Base-by-base conservation (phyloP, 2,113 vertebrate genomes). In the Morone saxatilis region DNA sequence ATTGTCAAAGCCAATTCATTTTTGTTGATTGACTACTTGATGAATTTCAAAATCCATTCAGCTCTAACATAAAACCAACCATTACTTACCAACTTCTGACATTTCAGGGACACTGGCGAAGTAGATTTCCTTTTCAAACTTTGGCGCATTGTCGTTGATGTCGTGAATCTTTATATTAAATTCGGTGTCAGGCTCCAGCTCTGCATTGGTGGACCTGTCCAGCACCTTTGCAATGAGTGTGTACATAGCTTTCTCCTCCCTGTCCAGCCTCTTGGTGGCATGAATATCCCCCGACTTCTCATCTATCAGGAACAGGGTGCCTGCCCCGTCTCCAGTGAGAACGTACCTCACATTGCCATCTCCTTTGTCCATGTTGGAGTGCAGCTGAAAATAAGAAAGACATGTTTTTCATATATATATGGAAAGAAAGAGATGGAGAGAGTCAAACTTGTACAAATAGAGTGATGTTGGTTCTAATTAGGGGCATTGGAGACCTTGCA, bases 151-250 rank as follows among this genome's bases (percentile, higher is more conserved):
- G 93, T 99, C 98, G 80, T 99, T 99, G 90, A 99, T 99, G 91
- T 99, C 98, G 1, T 99, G 98, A 67, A 99, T 99, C 93, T 99
- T 99, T 90, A 99, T 99, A 83, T 99, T 97, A 79, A 99, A 99
- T 86, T 99, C 98, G 0, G 98, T 99, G 94, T 98, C 97, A 0
- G 97, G 96, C 78, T 99, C 98, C 90, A 99, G 96, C 83, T 98
- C 97, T 1, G 94, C 91, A 60, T 97, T 97, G 3, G 97, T 98
- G 84, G 92, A 96, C 80, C 96, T 94, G 89, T 98, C 97, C 93
- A 99, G 91, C 41, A 98, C 98, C 92, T 99, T 98, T 83, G 98
- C 98, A 57, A 96, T 95, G 38, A 99, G 97, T 8, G 97, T 95
- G 78, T 99, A 99, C 71, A 96, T 93, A 38, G 98, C 96, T 54